Evolutionary conservation across 1,140 invertebrate genomes (phyloP), one percentile per base, ranked within the genome.

Genomic region (Panonychus citri): DNA sequence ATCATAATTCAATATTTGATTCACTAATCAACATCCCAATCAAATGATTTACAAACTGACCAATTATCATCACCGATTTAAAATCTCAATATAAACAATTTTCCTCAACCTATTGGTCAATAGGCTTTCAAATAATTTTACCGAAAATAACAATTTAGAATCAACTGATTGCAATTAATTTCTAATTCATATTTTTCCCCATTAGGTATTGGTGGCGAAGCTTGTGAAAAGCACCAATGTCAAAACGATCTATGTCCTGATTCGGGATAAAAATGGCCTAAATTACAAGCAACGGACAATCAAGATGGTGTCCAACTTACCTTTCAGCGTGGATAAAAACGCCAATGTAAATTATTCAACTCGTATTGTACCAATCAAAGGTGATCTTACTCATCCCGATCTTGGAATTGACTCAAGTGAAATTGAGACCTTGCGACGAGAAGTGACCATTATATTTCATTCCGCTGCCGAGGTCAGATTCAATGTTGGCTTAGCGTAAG

Each of bases 391-490:
- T 57, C 76, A 82, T 64, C 78, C 81, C 8, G 80, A 85, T 58
- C 68, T 98, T 30, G 90, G 89, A 4, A 82, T 98, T 61, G 82
- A 78, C 62, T 66, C 76, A 4, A 71, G 74, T 25, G 87, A 95
- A 71, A 77, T 81, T 62, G 71, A 76, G 37, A 68, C 74, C 21
- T 69, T 90, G 5, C 74, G 73, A 57, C 73, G 81, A 1, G 75
- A 78, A 62, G 83, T 94, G 50, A 83, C 84, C 51, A 74, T 96
- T 59, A 89, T 97, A 15, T 95, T 97, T 73, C 91, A 97, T 70
- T 91, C 87, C 56, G 93, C 93, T 12, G 93, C 93, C 26, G 96
- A 89, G 19, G 82, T 96, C 48, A 87, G 90, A 68, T 96, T 97
- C 69, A 90, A 96, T 68, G 91, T 95, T 10, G 21, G 26, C n/a